phyloP scores from a whole-genome alignment of 2,797 vertebrate species.

The Chaenodraco wilsoni region DNA sequence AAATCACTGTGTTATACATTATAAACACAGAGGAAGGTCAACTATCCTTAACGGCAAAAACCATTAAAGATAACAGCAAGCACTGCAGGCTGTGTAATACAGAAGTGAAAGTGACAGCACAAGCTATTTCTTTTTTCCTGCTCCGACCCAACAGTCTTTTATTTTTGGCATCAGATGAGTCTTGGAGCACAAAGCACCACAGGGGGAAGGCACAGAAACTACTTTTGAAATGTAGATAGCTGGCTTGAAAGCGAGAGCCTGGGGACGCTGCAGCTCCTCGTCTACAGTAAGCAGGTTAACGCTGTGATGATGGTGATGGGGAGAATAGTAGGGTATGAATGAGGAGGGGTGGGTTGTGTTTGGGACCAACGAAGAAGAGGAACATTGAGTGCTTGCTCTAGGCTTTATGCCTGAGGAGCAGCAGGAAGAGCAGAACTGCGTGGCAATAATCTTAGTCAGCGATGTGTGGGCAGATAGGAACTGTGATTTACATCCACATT shows the following conservation, averaged over 20 bases:
- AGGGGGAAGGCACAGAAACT: slow-evolving; percentile 23
- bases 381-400: slow-evolving; percentile 16
- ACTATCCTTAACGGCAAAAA: neutral
- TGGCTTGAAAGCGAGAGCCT: slow-evolving; percentile 23
- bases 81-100: slow-evolving; percentile 12
- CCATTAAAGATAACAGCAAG: neutral
- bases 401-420: slow-evolving; percentile 23
- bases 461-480: slow-evolving; percentile 51
- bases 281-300: slow-evolving; percentile 6
- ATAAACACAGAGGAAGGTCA: slow-evolving; percentile 13
- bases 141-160: slow-evolving; percentile 29
- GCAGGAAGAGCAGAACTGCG: slow-evolving; percentile 22
- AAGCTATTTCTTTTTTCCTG: slow-evolving; percentile 21
- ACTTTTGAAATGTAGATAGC: slow-evolving; percentile 70
- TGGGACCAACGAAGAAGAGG: slow-evolving; percentile 9
- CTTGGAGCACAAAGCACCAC: slow-evolving; percentile 29
- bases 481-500: slow-evolving; percentile 38
- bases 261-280: slow-evolving; percentile 10
- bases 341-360: neutral
- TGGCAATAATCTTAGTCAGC: slow-evolving; percentile 43
- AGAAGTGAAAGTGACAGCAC: slow-evolving; percentile 62
- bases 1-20: neutral
- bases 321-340: neutral
- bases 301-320: neutral
- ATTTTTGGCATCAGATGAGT: slow-evolving; percentile 53